A percentile compares a stretch with the other conserved stretches of the same genome.
Conservation (phyloP, 2,797 vertebrate genomes). For the Mus caroli region DNA sequence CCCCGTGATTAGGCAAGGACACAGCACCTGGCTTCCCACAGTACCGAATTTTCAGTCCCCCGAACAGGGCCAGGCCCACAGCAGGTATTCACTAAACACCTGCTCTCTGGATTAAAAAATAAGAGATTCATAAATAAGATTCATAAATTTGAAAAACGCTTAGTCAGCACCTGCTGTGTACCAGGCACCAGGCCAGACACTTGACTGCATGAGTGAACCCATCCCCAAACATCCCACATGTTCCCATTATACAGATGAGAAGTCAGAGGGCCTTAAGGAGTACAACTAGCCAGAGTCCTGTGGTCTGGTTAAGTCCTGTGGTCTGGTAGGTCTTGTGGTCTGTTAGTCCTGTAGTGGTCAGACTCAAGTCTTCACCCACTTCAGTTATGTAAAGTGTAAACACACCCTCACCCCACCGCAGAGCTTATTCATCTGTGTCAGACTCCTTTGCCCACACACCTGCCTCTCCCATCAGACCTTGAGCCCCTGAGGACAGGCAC, state of each 20-base stretch:
- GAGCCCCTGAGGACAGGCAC: not conserved
- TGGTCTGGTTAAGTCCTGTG: not conserved
- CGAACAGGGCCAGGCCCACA: not conserved
- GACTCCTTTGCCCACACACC: not conserved
- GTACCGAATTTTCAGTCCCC: not conserved
- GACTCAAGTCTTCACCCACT: not conserved
- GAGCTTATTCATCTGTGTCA: accelerated
- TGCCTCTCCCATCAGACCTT: not conserved
- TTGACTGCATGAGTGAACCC: not conserved
- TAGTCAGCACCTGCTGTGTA: not conserved
- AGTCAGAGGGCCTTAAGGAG: not conserved
- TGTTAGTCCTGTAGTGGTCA: not conserved
- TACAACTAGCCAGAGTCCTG: not conserved
- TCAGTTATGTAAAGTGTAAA: not conserved
- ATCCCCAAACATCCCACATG: not conserved
- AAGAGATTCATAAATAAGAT: not conserved
- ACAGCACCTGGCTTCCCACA: not conserved
- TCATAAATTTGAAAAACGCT: not conserved
- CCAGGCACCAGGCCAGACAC: not conserved
- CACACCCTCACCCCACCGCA: not conserved
- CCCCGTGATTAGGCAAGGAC: not conserved
- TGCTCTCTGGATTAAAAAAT: not conserved
- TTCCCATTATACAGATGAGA: not conserved
- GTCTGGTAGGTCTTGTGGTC: not conserved
- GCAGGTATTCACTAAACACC: not conserved